These are phyloP conservation scores for Coluber constrictor DNA, from an alignment of 2,797 vertebrate species.

Conservation along the genomic window DNA sequence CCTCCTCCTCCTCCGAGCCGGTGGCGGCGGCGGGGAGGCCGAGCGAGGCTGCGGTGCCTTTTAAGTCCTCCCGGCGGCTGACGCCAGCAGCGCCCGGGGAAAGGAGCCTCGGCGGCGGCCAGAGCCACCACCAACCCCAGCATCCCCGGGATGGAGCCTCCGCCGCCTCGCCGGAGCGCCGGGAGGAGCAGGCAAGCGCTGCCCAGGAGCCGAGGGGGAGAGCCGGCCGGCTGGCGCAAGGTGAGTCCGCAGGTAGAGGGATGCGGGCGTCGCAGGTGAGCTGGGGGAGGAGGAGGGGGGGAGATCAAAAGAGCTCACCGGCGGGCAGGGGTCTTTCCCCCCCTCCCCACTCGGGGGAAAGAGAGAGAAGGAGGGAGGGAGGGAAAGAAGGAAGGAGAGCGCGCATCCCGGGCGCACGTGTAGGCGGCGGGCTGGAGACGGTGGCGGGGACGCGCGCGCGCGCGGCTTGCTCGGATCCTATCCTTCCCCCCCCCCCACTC, in stretches of 20 bases:
- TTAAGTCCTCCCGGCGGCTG: not conserved
- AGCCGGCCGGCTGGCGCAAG: not conserved
- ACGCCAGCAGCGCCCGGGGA: not conserved
- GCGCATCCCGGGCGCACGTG: not conserved
- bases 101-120: not conserved
- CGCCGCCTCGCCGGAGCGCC: not conserved
- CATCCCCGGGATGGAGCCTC: not conserved
- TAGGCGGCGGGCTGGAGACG: not conserved
- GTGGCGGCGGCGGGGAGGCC: not conserved
- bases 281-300: too few species aligned
- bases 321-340: too few species aligned
- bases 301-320: too few species aligned
- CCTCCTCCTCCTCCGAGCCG: not conserved
- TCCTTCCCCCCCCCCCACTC: too few species aligned
- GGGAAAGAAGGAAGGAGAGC: not conserved
- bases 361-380: fast-evolving
- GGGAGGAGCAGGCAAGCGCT: not conserved
- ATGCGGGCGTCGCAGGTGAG: not conserved
- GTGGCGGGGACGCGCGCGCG: not conserved
- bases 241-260: not conserved
- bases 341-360: not conserved
- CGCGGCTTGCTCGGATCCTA: not conserved
- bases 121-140: not conserved
- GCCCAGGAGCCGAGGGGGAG: not conserved
- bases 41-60: not conserved